Conservation (phyloP, 1,140 invertebrate genomes). For the Monochamus saltuarius region DNA sequence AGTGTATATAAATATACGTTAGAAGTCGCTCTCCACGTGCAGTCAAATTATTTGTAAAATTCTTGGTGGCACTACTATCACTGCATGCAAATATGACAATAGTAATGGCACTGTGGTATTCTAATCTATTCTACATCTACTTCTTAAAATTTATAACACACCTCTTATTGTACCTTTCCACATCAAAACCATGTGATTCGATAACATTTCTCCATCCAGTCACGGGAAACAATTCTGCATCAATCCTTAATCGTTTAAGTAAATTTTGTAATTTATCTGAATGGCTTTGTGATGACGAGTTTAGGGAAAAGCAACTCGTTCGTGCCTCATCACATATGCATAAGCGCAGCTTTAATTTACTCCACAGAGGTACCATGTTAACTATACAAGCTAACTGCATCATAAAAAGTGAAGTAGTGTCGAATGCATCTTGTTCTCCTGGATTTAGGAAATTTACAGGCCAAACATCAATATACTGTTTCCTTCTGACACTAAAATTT, state of each 20-base stretch:
- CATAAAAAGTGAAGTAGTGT: slow-evolving; percentile 89
- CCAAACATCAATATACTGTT: slow-evolving; percentile 95
- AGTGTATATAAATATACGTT: no score
- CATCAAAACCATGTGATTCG: slow-evolving; percentile 36
- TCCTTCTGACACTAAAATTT: slow-evolving; percentile 54
- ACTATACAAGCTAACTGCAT: slow-evolving; percentile 96
- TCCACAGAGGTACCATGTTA: slow-evolving; percentile 87
- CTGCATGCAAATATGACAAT: no score
- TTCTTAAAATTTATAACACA: slow-evolving; percentile 18
- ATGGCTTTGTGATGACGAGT: slow-evolving; percentile 47
- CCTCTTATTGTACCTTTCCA: slow-evolving; percentile 39
- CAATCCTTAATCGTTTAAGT: slow-evolving; percentile 64
- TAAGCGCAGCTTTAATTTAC: slow-evolving; percentile 76
- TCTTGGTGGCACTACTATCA: no score
- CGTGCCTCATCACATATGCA: slow-evolving; percentile 71
- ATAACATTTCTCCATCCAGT: slow-evolving; percentile 42
- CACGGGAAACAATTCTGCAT: slow-evolving; percentile 62
- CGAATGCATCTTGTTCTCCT: slow-evolving; percentile 73
- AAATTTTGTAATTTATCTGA: slow-evolving; percentile 60
- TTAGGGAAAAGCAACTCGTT: slow-evolving; percentile 52
- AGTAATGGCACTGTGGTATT: no score
- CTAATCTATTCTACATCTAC: no score
- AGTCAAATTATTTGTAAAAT: no score
- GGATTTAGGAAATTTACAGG: slow-evolving; percentile 86
- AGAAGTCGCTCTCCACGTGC: no score